Conservation (phyloP, 2,888 invertebrate genomes). For the Stratiomys singularior region DNA sequence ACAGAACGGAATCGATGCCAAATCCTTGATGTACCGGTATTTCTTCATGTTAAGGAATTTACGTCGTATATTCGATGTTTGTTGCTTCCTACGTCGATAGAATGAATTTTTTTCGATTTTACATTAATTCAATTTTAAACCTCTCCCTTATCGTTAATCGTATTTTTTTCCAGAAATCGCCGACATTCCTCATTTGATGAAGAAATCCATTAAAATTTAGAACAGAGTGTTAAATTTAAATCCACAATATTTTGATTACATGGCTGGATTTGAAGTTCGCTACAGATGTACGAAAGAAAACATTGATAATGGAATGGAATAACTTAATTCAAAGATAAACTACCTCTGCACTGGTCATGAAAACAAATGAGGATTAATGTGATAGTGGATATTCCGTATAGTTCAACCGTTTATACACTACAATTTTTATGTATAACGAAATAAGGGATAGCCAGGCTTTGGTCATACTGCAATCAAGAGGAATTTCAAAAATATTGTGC, state of each 20-base stretch:
- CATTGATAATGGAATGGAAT: background rate
- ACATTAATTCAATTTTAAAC: too few species aligned
- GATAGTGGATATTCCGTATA: conserved; percentile 31
- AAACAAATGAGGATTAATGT: conserved; percentile 9
- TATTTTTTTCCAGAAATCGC: conserved; percentile 52
- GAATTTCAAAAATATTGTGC: too few species aligned
- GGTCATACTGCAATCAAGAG: too few species aligned
- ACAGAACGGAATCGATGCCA: too few species aligned
- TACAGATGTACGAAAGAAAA: too few species aligned
- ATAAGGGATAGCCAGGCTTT: background rate
- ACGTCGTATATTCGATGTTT: too few species aligned
- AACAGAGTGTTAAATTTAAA: background rate
- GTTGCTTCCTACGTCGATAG: too few species aligned
- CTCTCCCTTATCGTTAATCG: too few species aligned
- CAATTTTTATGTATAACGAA: background rate
- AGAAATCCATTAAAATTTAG: conserved; percentile 40
- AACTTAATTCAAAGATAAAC: background rate
- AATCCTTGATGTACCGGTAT: too few species aligned
- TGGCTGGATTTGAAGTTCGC: too few species aligned
- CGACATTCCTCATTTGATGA: conserved; percentile 53
- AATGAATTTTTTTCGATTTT: too few species aligned
- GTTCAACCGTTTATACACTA: conserved; percentile 5
- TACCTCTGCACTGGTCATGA: conserved; percentile 21
- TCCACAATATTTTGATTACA: background rate
- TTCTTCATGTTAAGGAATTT: too few species aligned